A percentile compares a stretch with the other conserved stretches of the same genome.
Evolutionary conservation across 2,113 vertebrate species (phyloP).

Genomic region (Steatornis caripensis): DNA sequence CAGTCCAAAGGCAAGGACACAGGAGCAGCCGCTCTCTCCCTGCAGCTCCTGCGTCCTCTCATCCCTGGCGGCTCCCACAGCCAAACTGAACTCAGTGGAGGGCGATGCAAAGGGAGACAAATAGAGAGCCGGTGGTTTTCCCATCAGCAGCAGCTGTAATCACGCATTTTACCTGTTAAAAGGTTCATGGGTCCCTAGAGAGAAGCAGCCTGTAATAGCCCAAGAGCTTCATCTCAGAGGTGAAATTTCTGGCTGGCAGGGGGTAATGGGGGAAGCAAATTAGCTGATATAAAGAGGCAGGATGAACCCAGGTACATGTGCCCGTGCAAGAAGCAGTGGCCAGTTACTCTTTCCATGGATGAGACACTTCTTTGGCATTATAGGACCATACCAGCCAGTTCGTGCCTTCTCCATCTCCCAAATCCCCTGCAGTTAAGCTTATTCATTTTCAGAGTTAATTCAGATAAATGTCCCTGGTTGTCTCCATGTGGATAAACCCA

Average conservation of each 20-base stretch:
- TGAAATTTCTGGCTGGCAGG: not conserved
- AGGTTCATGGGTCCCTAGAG: not conserved
- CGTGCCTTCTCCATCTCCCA: not conserved
- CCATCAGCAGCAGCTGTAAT: not conserved
- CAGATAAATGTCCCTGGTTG: not conserved
- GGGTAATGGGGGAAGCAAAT: not conserved
- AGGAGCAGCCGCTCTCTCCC: not conserved
- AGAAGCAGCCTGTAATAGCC: not conserved
- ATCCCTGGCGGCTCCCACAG: not conserved
- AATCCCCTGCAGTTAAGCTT: not conserved
- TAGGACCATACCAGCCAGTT: not conserved
- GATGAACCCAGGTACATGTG: not conserved
- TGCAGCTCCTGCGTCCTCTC: not conserved
- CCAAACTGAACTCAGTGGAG: rapidly evolving
- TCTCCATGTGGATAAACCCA: not conserved
- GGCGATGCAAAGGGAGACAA: not conserved
- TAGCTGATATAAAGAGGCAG: not conserved
- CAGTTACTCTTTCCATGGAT: not conserved
- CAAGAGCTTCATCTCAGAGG: not conserved
- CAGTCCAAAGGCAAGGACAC: not conserved
- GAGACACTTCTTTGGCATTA: not conserved
- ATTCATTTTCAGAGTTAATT: not conserved
- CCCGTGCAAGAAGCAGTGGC: rapidly evolving
- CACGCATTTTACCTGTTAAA: not conserved
- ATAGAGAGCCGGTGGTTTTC: not conserved